Percentiles rank a stretch among this genome's conserved stretches.
These are phyloP conservation scores for Ylistrum balloti DNA, from an alignment of 1,140 invertebrate genomes.

Conservation along the genomic window DNA sequence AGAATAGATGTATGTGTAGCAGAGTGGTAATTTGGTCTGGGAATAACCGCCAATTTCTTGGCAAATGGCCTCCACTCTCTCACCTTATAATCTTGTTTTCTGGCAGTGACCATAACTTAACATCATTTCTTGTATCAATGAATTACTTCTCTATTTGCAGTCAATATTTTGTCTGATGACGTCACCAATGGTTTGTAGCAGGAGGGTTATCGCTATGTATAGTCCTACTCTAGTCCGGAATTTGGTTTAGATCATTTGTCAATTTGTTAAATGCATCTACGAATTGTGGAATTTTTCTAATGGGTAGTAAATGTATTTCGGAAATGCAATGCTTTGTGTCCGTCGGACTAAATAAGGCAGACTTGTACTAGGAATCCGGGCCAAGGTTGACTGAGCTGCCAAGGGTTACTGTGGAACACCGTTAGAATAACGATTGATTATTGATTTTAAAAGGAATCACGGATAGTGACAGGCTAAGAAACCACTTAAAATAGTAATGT, in stretches of 20 bases:
- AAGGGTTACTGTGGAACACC: neutral
- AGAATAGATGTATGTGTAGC: neutral
- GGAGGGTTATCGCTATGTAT: neutral
- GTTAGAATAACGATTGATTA: neutral
- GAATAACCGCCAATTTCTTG: neutral
- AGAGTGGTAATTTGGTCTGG: neutral
- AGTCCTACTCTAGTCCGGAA: constrained; percentile 21
- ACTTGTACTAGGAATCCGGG: neutral
- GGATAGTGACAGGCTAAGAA: neutral
- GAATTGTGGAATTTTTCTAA: constrained; percentile 26
- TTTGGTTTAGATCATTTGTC: neutral
- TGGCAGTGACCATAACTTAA: neutral
- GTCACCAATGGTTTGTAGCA: constrained; percentile 6
- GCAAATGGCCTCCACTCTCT: neutral
- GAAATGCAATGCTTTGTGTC: neutral
- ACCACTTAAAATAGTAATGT: neutral
- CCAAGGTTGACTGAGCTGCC: neutral
- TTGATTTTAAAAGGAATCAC: neutral
- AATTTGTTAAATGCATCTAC: constrained; percentile 30
- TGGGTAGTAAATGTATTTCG: neutral
- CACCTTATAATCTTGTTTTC: constrained; percentile 9
- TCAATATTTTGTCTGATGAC: neutral
- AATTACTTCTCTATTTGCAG: neutral
- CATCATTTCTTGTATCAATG: neutral
- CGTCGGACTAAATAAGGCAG: neutral